Percentiles rank a stretch among this genome's conserved stretches.
phyloP scores from a whole-genome alignment of 2,888 invertebrate genomes.

The Eucera pruinosa region DNA sequence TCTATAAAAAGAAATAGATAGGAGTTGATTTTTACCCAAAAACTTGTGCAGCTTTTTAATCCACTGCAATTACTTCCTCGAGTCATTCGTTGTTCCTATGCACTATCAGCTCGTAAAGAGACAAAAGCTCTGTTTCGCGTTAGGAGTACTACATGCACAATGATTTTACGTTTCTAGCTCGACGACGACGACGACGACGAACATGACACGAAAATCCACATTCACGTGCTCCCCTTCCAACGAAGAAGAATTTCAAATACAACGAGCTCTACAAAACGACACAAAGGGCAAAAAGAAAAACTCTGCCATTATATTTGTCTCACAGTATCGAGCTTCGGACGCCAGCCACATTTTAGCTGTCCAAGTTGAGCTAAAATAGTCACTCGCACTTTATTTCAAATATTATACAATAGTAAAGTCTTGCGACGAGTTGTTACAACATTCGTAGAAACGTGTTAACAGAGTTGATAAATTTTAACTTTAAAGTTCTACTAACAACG shows the following conservation, averaged over 20 bases:
- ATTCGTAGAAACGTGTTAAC: background rate
- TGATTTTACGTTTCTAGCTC: constrained; percentile 2
- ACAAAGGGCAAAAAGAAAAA: background rate
- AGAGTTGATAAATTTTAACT: too few relatives aligned
- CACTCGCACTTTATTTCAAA: background rate
- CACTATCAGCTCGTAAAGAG: background rate
- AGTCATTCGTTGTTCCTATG: background rate
- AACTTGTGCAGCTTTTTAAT: background rate
- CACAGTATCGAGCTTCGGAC: background rate
- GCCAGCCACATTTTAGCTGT: background rate
- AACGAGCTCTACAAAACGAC: background rate
- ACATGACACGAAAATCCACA: constrained; percentile 3
- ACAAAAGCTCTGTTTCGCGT: constrained; percentile 29
- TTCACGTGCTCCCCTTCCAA: background rate
- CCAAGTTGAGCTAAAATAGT: background rate
- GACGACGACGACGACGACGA: too few relatives aligned
- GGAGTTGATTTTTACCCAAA: background rate
- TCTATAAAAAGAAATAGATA: background rate
- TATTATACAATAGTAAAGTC: background rate
- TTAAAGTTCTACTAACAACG: too few relatives aligned
- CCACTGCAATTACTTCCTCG: background rate
- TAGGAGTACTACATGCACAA: background rate
- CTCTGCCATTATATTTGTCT: constrained; percentile 1
- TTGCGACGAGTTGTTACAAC: background rate
- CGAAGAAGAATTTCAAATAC: constrained; percentile 13